Percentiles rank a stretch among this genome's conserved stretches.
Evolutionary conservation across 2,888 invertebrate genomes (phyloP).

Genomic region (Tryphoninae sp.): DNA sequence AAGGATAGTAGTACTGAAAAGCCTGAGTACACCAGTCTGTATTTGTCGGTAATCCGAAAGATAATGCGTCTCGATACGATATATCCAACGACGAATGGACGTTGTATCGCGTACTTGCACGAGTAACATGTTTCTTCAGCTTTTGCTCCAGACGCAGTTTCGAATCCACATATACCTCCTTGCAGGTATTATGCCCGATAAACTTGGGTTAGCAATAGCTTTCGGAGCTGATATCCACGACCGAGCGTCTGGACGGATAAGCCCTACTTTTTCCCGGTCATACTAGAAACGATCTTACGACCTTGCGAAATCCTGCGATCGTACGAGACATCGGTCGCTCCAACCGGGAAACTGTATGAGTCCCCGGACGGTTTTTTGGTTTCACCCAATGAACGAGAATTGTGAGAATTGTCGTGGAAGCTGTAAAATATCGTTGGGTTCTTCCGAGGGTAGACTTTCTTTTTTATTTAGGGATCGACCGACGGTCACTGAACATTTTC

Average conservation of each 20-base stretch:
- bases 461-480: background rate
- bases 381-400: background rate
- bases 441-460: background rate
- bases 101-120: slow-evolving; percentile 44
- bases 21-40: slow-evolving; percentile 63
- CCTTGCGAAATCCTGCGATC: slow-evolving; percentile 16
- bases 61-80: slow-evolving; percentile 65
- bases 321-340: background rate
- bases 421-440: background rate
- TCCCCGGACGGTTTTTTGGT: slow-evolving; percentile 36
- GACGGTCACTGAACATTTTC: background rate
- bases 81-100: slow-evolving; percentile 63
- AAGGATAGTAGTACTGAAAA: slow-evolving; percentile 9
- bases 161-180: background rate
- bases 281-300: slow-evolving; percentile 26
- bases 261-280: slow-evolving; percentile 45
- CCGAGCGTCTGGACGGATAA: slow-evolving; percentile 46
- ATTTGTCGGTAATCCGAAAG: slow-evolving; percentile 72
- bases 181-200: slow-evolving; percentile 25
- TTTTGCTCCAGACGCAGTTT: slow-evolving; percentile 12
- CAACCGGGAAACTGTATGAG: slow-evolving; percentile 42
- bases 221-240: slow-evolving; percentile 2
- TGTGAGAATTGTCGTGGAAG: background rate
- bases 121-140: slow-evolving; percentile 36
- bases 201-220: slow-evolving; percentile 30